Evolutionary conservation across 2,888 invertebrate genomes (phyloP).

Genomic region (Hypomecis punctinalis): DNA sequence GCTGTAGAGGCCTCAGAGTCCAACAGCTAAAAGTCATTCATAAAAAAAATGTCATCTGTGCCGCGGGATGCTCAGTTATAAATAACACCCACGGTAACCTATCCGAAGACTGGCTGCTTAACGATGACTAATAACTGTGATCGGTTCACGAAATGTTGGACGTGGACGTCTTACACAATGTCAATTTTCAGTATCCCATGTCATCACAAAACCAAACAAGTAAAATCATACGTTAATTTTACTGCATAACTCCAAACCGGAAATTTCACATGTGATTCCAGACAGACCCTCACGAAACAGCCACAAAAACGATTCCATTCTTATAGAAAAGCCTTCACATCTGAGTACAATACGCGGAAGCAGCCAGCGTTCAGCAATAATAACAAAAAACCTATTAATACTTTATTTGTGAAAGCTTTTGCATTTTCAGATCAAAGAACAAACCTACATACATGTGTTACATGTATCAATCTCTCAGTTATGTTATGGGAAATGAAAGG

Average conservation of each 20-base stretch:
- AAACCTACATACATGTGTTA: constrained; percentile 11
- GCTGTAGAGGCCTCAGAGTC: no score
- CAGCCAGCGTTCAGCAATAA: constrained; percentile 29
- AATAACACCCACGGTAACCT: no score
- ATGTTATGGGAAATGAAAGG: constrained; percentile 37
- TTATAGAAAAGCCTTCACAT: constrained; percentile 8
- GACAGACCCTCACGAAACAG: not conserved
- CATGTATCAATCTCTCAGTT: constrained; percentile 10
- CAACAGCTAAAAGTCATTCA: no score
- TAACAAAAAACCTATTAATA: constrained; percentile 38
- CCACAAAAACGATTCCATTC: constrained; percentile 2
- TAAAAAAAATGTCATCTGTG: no score
- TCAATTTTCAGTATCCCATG: no score
- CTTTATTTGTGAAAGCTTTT: constrained; percentile 35
- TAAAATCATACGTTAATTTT: no score
- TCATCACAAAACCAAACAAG: no score
- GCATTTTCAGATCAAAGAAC: constrained; percentile 40
- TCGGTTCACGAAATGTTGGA: no score
- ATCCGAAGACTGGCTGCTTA: no score
- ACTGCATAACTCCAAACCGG: not conserved
- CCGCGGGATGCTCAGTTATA: no score
- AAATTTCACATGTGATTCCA: not conserved
- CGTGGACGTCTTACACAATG: no score
- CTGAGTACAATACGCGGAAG: constrained; percentile 29
- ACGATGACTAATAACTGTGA: no score